These are phyloP conservation scores for Geococcyx californianus DNA, from an alignment of 2,113 vertebrate genomes.

Conservation along the genomic window DNA sequence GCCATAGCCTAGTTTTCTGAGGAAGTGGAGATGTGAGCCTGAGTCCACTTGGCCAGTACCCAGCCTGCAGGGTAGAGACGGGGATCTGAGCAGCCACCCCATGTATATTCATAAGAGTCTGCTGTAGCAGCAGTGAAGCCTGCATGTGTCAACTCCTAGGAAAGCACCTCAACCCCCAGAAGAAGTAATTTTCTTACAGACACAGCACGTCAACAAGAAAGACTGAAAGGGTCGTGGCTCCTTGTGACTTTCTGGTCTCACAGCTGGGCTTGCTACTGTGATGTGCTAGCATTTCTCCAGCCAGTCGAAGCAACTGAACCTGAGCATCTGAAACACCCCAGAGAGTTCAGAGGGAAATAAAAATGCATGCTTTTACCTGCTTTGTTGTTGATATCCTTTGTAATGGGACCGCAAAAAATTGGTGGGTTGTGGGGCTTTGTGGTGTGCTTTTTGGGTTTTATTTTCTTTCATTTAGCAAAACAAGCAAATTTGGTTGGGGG, in stretches of 20 bases:
- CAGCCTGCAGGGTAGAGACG: rapidly evolving
- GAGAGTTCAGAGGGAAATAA: not conserved
- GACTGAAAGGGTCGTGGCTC: not conserved
- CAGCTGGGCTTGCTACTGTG: not conserved
- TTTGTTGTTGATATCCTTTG: not conserved
- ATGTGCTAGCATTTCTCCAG: not conserved
- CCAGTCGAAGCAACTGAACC: not conserved
- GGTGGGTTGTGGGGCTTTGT: not conserved
- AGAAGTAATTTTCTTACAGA: not conserved
- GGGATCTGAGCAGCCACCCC: not conserved
- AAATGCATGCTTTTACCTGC: not conserved
- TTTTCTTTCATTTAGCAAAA: not conserved
- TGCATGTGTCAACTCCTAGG: not conserved
- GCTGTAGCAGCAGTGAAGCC: not conserved
- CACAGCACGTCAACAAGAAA: not conserved
- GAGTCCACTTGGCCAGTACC: not conserved
- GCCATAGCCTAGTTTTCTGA: not conserved
- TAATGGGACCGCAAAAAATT: not conserved
- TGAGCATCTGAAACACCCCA: not conserved
- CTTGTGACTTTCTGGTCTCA: not conserved
- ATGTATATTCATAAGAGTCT: not conserved
- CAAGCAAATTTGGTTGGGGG: not conserved
- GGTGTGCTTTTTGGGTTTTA: not conserved
- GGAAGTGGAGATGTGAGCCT: not conserved
- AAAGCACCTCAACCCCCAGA: not conserved